Evolutionary conservation across 2,113 vertebrate species (phyloP).

Genomic region (Macrotus californicus): DNA sequence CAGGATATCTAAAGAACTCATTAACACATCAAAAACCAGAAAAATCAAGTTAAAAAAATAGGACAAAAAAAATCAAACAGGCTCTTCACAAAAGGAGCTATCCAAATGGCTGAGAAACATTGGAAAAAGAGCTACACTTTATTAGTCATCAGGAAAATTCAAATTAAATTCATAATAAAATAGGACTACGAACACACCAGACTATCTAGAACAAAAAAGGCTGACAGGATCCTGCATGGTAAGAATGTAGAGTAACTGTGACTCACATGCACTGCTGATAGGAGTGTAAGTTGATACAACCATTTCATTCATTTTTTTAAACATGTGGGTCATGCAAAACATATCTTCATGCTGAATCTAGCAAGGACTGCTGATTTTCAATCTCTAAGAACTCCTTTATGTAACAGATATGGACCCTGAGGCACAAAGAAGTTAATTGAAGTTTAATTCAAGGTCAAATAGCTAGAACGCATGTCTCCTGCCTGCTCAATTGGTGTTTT

Average conservation of each 20-base stretch:
- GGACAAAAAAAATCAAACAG: not conserved
- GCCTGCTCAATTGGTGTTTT: not conserved
- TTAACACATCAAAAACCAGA: not conserved
- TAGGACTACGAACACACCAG: not conserved
- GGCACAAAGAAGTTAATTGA: constrained; percentile 26
- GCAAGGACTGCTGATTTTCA: not conserved
- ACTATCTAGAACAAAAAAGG: not conserved
- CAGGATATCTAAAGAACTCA: not conserved
- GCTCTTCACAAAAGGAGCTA: not conserved
- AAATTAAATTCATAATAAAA: constrained; percentile 13
- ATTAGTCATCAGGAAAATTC: not conserved
- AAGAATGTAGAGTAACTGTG: not conserved
- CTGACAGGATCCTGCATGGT: not conserved
- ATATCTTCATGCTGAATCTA: constrained; percentile 1
- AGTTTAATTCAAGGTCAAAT: constrained; percentile 54
- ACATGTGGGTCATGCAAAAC: not conserved
- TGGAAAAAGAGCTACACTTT: not conserved
- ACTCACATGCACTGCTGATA: not conserved
- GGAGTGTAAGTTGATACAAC: not conserved
- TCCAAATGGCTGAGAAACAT: not conserved
- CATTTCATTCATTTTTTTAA: not conserved
- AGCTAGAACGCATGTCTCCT: constrained; percentile 9
- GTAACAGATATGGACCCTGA: not conserved
- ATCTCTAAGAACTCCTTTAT: not conserved
- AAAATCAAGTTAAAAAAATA: not conserved